Conservation (phyloP, 2,113 vertebrate species). For the Chloropsis cyanopogon region DNA sequence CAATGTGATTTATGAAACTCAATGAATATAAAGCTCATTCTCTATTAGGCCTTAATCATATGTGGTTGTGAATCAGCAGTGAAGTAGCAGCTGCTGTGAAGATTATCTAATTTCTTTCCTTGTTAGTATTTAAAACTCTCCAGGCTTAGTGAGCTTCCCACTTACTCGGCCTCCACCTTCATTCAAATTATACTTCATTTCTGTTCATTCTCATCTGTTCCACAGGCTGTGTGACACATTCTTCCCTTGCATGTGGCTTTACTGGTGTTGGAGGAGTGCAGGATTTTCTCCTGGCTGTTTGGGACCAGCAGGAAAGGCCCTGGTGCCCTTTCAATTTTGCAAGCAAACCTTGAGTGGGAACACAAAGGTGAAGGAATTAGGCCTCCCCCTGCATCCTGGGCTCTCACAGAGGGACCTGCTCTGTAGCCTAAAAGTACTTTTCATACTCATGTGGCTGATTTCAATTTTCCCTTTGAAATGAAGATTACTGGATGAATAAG, state of each 20-base stretch:
- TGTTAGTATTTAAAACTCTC: conserved; percentile 26
- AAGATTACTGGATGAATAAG: neutral
- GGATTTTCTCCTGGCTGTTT: neutral
- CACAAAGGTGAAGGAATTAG: neutral
- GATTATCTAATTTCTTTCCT: conserved; percentile 18
- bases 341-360: neutral
- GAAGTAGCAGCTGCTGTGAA: neutral
- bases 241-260: neutral
- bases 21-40: neutral
- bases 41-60: neutral
- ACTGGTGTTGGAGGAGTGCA: neutral
- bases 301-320: neutral
- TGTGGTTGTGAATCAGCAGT: conserved; percentile 6
- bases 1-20: conserved; percentile 3
- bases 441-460: neutral
- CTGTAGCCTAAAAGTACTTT: neutral
- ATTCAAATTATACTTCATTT: neutral
- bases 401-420: neutral
- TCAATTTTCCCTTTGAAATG: neutral
- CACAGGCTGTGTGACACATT: neutral
- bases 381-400: neutral
- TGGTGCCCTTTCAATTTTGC: neutral
- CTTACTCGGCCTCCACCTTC: conserved; percentile 6
- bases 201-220: neutral
- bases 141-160: neutral